These are phyloP conservation scores for Tortrix viridana DNA, from an alignment of 2,888 invertebrate species.

Conservation along the genomic window DNA sequence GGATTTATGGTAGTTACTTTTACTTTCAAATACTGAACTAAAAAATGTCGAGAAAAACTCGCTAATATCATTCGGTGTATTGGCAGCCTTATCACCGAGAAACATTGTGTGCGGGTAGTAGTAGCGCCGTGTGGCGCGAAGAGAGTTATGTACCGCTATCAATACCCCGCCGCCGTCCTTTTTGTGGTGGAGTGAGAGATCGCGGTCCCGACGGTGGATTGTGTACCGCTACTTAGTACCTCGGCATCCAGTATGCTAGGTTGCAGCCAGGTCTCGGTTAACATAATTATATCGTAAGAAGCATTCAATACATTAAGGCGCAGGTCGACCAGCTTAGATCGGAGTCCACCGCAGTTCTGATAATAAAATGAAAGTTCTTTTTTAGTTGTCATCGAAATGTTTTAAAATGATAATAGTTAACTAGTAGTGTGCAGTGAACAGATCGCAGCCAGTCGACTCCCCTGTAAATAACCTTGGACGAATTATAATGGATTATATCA, in stretches of 20 bases:
- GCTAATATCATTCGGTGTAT: not conserved
- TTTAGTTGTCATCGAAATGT: not conserved
- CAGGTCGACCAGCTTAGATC: not conserved
- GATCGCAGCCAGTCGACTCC: not conserved
- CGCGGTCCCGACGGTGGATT: not conserved
- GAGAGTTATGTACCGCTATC: not conserved
- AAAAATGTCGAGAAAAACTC: not conserved
- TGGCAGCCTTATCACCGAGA: not conserved
- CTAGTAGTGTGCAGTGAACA: not conserved
- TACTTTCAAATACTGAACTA: slow-evolving; percentile 2
- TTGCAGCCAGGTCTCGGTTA: slow-evolving; percentile 7
- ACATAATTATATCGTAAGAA: slow-evolving; percentile 1
- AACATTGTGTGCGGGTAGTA: not conserved
- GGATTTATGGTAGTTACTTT: not conserved
- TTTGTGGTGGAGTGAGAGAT: not conserved
- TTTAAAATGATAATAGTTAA: not conserved
- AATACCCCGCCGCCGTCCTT: slow-evolving; percentile 5
- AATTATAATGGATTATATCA: too few relatives aligned
- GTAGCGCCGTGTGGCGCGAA: not conserved
- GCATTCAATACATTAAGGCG: slow-evolving; percentile 1
- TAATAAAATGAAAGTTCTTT: not conserved
- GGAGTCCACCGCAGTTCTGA: slow-evolving; percentile 6
- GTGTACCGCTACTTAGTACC: not conserved
- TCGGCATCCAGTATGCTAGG: not conserved
- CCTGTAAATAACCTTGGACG: too few relatives aligned